phyloP scores from a whole-genome alignment of 2,113 vertebrate genomes.

The Dipodomys ordii region DNA sequence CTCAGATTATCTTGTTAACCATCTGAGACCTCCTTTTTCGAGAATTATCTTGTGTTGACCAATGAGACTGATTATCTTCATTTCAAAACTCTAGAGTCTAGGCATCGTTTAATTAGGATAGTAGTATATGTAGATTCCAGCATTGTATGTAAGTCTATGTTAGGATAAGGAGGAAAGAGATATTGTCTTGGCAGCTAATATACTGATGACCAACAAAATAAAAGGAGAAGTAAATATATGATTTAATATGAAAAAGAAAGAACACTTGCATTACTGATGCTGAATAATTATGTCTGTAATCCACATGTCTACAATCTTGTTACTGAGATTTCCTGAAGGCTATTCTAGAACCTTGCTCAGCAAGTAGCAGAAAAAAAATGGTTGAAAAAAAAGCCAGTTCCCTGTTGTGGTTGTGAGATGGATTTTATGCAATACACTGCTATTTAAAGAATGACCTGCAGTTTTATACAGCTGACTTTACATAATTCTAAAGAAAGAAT shows the following conservation, averaged over 20 bases:
- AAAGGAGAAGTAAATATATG: slow-evolving; percentile 68
- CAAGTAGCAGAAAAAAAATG: slow-evolving; percentile 27
- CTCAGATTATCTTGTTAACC: slow-evolving; percentile 13
- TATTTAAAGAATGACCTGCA: slow-evolving; percentile 19
- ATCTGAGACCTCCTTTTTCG: neutral
- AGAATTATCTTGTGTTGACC: neutral
- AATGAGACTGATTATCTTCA: neutral
- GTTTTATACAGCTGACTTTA: slow-evolving; percentile 34
- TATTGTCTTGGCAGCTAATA: slow-evolving; percentile 52
- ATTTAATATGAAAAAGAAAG: slow-evolving; percentile 60
- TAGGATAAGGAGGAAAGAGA: slow-evolving; percentile 34
- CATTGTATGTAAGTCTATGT: neutral
- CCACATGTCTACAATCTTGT: slow-evolving; percentile 23
- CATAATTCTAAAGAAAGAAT: slow-evolving; percentile 32
- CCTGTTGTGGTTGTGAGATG: slow-evolving; percentile 50
- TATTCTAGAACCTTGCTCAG: slow-evolving; percentile 62
- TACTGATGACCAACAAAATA: slow-evolving; percentile 61
- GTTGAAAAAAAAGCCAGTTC: slow-evolving; percentile 38
- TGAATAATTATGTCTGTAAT: slow-evolving; percentile 65
- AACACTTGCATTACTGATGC: slow-evolving; percentile 53
- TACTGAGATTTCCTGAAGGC: slow-evolving; percentile 58
- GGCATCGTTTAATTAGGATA: neutral
- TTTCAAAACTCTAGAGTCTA: slow-evolving; percentile 34
- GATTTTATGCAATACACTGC: slow-evolving; percentile 25
- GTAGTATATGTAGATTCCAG: neutral